Evolutionary conservation across 2,888 invertebrate species (phyloP).

Genomic region (Chironomus riparius): DNA sequence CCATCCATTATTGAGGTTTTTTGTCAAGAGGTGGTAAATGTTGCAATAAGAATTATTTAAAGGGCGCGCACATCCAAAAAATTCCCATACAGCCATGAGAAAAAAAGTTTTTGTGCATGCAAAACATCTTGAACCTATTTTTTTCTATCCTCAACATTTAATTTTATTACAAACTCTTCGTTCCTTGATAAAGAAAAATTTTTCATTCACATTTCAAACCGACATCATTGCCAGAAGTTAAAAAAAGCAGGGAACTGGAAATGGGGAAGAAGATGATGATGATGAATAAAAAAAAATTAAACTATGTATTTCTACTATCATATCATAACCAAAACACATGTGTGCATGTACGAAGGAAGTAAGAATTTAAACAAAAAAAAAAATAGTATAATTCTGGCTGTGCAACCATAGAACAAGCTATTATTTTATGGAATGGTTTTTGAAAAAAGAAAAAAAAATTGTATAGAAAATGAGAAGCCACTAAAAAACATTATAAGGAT

Average conservation of each 20-base stretch:
- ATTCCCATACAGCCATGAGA: too few relatives aligned
- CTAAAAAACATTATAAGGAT: neutral
- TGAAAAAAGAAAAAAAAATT: neutral
- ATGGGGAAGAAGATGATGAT: neutral
- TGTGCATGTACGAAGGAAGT: neutral
- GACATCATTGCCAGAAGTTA: neutral
- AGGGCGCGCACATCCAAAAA: too few relatives aligned
- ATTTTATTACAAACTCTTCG: too few relatives aligned
- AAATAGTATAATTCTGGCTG: neutral
- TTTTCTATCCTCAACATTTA: too few relatives aligned
- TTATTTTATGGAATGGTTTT: neutral
- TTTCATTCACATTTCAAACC: neutral
- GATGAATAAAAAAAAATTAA: neutral
- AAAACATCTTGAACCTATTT: too few relatives aligned
- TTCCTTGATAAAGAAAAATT: too few relatives aligned
- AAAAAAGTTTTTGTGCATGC: too few relatives aligned
- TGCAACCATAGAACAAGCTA: too few relatives aligned
- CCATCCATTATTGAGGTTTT: too few relatives aligned
- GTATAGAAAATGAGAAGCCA: neutral
- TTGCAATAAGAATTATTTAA: too few relatives aligned
- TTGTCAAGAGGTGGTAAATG: too few relatives aligned
- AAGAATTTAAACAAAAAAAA: neutral
- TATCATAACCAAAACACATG: neutral
- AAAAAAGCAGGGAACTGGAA: neutral
- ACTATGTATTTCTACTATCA: neutral